Conservation (phyloP, 2,797 vertebrate species). For the Myiotriccus ornatus region DNA sequence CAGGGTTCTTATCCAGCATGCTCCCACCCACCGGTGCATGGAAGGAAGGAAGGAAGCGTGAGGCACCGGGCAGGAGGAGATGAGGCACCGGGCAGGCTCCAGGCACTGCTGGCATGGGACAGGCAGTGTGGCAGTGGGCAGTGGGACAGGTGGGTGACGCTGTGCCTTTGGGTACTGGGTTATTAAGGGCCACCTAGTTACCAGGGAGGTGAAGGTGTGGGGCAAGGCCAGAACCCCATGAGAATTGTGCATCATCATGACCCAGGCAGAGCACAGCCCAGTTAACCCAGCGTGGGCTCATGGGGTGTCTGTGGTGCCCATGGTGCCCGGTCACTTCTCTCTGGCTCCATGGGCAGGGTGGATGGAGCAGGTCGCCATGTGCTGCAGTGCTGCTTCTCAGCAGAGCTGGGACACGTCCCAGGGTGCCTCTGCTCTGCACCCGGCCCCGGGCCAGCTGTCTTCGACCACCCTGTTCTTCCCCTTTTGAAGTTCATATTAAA, state of each 20-base stretch:
- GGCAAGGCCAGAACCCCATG: neutral
- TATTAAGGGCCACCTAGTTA: neutral
- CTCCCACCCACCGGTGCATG: neutral
- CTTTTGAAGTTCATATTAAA: slow-evolving; percentile 10
- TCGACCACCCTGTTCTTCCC: neutral
- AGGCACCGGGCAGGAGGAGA: neutral
- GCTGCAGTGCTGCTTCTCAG: neutral
- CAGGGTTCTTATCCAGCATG: neutral
- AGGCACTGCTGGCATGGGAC: neutral
- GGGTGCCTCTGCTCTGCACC: neutral
- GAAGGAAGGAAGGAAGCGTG: neutral
- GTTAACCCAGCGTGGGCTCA: fast-evolving
- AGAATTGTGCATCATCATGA: fast-evolving
- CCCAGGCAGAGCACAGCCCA: fast-evolving
- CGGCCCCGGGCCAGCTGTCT: neutral
- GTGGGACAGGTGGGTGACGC: fast-evolving
- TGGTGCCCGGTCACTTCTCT: neutral
- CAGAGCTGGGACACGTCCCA: neutral
- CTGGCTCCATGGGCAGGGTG: neutral
- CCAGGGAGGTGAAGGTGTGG: fast-evolving
- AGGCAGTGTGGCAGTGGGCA: neutral
- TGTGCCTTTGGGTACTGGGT: neutral
- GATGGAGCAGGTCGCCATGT: neutral
- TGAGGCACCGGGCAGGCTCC: fast-evolving
- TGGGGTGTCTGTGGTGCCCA: fast-evolving